phyloP scores from a whole-genome alignment of 2,113 vertebrate genomes.

The Dipodomys ordii region DNA sequence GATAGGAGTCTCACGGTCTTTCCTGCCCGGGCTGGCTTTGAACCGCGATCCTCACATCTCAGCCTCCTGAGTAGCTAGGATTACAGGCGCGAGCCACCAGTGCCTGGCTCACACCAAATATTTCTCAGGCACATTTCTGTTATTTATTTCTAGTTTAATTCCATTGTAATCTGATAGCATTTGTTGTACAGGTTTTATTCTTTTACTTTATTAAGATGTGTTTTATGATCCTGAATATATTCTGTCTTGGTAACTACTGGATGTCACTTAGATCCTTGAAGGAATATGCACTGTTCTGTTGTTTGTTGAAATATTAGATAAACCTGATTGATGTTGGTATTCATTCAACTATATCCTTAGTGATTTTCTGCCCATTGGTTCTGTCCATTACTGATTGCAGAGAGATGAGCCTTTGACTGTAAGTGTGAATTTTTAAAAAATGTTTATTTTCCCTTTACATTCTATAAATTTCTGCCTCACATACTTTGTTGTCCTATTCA shows the following conservation, averaged over 20 bases:
- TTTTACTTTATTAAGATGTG: background rate
- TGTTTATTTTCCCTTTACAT: background rate
- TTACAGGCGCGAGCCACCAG: too few species aligned
- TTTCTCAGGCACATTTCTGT: background rate
- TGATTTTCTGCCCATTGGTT: background rate
- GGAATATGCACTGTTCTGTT: background rate
- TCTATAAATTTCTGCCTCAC: background rate
- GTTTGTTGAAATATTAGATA: background rate
- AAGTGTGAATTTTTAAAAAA: background rate
- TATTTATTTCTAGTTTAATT: conserved; percentile 30
- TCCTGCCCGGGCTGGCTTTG: too few species aligned
- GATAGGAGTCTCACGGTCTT: too few species aligned
- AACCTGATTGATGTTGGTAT: background rate
- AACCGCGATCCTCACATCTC: too few species aligned
- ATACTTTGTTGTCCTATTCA: background rate
- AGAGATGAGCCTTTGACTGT: background rate
- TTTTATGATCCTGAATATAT: background rate
- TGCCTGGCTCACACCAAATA: background rate
- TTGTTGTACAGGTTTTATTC: background rate
- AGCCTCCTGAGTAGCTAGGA: too few species aligned
- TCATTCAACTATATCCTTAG: background rate
- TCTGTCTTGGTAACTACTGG: background rate
- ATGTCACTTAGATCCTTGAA: background rate
- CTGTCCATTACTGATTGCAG: conserved; percentile 6
- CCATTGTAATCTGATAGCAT: background rate